Evolutionary conservation across 2,888 invertebrate genomes (phyloP), one percentile per base, ranked within the genome.

Genomic region (Drosophila setosimentum): DNA sequence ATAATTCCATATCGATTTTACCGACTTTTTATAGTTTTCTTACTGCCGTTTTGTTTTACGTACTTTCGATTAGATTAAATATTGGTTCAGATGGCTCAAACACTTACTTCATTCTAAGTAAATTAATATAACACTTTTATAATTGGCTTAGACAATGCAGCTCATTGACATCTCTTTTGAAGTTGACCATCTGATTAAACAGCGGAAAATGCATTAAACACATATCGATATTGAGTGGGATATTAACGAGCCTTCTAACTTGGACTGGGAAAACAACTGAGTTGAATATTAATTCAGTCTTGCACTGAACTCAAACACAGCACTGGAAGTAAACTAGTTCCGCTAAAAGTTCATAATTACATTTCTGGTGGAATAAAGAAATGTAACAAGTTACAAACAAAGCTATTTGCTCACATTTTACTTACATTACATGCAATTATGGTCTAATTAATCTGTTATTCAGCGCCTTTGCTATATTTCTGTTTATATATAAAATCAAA

Each of bases 11-110:
- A 40, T 45, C 24, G 13, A 3, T 3, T 8, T 32, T 21, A 27
- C 42, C 33, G 50, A 40, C 72, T 50, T 89, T 83, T 87, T 84
- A 89, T 84, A 83, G 65, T n/a, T 57, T 16, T 50, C 63, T 68
- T 58, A 59, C 35, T 49, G 45, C 58, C 53, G 45, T 61, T 76
- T 63, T 66, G n/a, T 62, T 69, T 69, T 77, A 71, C 66, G 66
- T 60, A 33, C 55, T 16, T 40, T 68, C 51, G 50, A 63, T 67
- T 67, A 54, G 35, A 63, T 68, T 49, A 53, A 79, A 84, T 82
- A 87, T 80, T 87, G 73, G 48, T 33, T 33, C 80, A 89, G 72
- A 33, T 89, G 82, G 37, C 18, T 67, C 18, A 42, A 45, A 35
- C 59, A 55, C 40, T 40, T 64, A 53, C n/a, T 37, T 27, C 54